These are phyloP conservation scores for Dysmachus trigonus DNA, from an alignment of 2,888 invertebrate genomes.

Conservation along the genomic window DNA sequence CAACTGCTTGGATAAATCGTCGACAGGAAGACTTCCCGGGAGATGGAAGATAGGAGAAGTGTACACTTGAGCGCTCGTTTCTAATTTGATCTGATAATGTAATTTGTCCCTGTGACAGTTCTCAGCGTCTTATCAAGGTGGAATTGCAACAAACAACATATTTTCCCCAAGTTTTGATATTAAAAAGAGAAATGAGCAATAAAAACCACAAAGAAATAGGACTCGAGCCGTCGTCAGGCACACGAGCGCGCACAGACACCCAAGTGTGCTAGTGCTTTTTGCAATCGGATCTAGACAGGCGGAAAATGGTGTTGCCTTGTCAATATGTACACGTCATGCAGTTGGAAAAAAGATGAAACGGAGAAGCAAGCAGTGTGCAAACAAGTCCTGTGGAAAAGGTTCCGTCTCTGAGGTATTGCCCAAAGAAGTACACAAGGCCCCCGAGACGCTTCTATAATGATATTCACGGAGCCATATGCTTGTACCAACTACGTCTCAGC, in stretches of 20 bases:
- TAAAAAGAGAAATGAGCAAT: slow-evolving; percentile 30
- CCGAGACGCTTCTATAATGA: slow-evolving; percentile 36
- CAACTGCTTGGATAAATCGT: neutral
- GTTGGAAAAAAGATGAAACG: slow-evolving; percentile 36
- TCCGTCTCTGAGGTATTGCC: slow-evolving; percentile 38
- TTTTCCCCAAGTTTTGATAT: slow-evolving; percentile 37
- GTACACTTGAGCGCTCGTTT: slow-evolving; percentile 45
- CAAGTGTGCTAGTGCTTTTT: slow-evolving; percentile 15
- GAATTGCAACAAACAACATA: slow-evolving; percentile 39
- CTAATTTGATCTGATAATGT: slow-evolving; percentile 52
- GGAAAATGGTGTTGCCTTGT: slow-evolving; percentile 41
- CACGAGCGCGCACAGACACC: neutral
- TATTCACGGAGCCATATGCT: slow-evolving; percentile 29
- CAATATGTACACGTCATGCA: slow-evolving; percentile 40
- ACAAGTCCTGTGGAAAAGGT: slow-evolving; percentile 37
- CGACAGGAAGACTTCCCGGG: slow-evolving; percentile 8
- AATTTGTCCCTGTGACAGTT: slow-evolving; percentile 52
- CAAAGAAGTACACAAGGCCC: slow-evolving; percentile 14
- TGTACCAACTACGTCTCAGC: slow-evolving; percentile 1
- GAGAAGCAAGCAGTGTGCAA: slow-evolving; percentile 17
- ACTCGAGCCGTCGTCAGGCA: neutral
- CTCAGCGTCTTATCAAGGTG: slow-evolving; percentile 51
- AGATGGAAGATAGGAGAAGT: neutral
- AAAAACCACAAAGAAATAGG: slow-evolving; percentile 25
- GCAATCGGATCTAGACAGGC: slow-evolving; percentile 36